Conservation (phyloP, 2,797 vertebrate genomes). For the Myiotriccus ornatus region DNA sequence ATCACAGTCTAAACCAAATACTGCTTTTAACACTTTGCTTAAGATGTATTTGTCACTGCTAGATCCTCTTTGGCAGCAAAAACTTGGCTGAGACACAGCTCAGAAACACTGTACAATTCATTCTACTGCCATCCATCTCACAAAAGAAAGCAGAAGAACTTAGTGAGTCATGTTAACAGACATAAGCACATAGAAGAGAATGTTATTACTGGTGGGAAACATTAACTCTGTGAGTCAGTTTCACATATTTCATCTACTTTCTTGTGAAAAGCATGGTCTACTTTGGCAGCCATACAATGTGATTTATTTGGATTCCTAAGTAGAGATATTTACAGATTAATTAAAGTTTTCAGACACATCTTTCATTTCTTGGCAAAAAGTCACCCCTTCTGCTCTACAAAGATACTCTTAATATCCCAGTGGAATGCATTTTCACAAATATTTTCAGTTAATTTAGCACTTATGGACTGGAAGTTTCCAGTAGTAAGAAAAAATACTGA, state of each 20-base stretch:
- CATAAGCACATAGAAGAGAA: constrained; percentile 33
- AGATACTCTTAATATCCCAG: background rate
- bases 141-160: constrained; percentile 43
- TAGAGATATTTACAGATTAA: constrained; percentile 29
- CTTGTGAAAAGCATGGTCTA: background rate
- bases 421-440: constrained; percentile 21
- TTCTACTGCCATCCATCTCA: constrained; percentile 40
- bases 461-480: background rate
- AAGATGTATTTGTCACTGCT: constrained; percentile 9
- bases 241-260: constrained; percentile 36
- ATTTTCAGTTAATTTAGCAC: constrained; percentile 2
- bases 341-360: constrained; percentile 6
- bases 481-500: background rate
- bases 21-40: background rate
- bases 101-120: constrained; percentile 44
- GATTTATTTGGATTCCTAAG: constrained; percentile 50
- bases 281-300: constrained; percentile 7
- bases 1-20: background rate
- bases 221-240: constrained; percentile 43
- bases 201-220: constrained; percentile 43
- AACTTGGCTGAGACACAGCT: constrained; percentile 37
- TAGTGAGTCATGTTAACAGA: constrained; percentile 55
- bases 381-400: background rate
- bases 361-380: background rate
- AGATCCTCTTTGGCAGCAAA: constrained; percentile 24